These are phyloP conservation scores for Amblyornis subalaris DNA, from an alignment of 2,113 vertebrate genomes.

Conservation along the genomic window DNA sequence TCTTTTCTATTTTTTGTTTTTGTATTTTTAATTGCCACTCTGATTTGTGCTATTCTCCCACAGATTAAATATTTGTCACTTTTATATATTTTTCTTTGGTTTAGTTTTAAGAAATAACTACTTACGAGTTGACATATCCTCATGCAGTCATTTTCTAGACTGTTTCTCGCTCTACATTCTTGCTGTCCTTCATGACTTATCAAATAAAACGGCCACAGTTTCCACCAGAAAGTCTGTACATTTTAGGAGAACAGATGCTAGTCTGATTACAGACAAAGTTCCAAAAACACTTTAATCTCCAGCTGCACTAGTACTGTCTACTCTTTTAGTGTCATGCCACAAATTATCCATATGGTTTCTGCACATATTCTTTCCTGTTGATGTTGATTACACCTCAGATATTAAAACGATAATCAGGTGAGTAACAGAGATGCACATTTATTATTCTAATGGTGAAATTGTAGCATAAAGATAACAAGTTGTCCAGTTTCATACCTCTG, in stretches of 20 bases:
- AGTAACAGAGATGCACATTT: not conserved
- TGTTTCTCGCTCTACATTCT: not conserved
- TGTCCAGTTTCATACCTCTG: not conserved
- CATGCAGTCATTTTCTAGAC: not conserved
- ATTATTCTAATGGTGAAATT: not conserved
- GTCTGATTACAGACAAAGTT: constrained; percentile 20
- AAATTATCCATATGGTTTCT: constrained; percentile 44
- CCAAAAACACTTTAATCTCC: constrained; percentile 21
- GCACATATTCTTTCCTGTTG: constrained; percentile 1
- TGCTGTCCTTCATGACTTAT: not conserved
- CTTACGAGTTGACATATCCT: not conserved
- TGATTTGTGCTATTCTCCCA: not conserved
- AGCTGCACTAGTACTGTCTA: not conserved
- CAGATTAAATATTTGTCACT: not conserved
- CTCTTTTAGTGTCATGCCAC: not conserved
- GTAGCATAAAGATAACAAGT: not conserved
- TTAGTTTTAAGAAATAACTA: not conserved
- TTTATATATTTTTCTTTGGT: not conserved
- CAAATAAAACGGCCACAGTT: not conserved
- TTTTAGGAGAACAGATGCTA: constrained; percentile 35
- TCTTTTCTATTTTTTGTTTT: not conserved
- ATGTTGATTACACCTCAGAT: not conserved
- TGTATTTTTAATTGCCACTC: not conserved
- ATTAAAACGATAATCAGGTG: not conserved
- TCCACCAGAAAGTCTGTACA: not conserved